Percentiles rank a stretch among this genome's conserved stretches.
phyloP scores from a whole-genome alignment of 1,140 invertebrate genomes.

The fruit fly (Drosophila melanogaster) region DNA sequence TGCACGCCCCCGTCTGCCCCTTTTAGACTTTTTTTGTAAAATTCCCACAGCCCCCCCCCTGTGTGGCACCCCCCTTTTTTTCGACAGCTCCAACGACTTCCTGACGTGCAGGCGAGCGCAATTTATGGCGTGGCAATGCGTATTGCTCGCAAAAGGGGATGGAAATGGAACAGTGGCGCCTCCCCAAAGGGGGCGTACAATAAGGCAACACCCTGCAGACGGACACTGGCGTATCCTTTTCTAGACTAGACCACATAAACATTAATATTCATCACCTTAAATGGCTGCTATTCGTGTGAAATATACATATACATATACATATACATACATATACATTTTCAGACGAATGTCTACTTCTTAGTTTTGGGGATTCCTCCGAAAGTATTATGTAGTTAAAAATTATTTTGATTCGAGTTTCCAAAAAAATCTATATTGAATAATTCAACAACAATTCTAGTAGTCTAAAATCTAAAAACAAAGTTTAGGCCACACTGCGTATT shows the following conservation, averaged over 20 bases:
- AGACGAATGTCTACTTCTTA: background rate
- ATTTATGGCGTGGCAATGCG: slow-evolving; percentile 56
- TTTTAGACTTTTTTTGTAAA: background rate
- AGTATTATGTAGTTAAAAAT: background rate
- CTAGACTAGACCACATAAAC: background rate
- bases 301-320: too few relatives aligned
- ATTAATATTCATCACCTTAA: slow-evolving; percentile 30
- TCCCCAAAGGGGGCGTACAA: slow-evolving; percentile 1
- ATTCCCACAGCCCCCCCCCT: background rate
- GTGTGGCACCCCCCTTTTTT: background rate
- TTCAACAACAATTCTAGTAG: too few relatives aligned
- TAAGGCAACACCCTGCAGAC: slow-evolving; percentile 11
- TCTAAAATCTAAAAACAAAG: background rate
- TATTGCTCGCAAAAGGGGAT: slow-evolving; percentile 5
- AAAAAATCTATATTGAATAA: background rate
- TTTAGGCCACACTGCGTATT: background rate
- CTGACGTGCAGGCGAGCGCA: slow-evolving; percentile 53
- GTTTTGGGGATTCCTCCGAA: background rate
- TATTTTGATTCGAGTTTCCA: too few relatives aligned
- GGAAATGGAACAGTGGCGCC: background rate
- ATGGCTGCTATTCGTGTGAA: background rate
- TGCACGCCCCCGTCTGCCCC: slow-evolving; percentile 12
- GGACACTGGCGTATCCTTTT: slow-evolving; percentile 5
- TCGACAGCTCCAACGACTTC: slow-evolving; percentile 52
- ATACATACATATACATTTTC: background rate